Conservation (phyloP, 2,797 vertebrate genomes). For the Onychomys torridus region DNA sequence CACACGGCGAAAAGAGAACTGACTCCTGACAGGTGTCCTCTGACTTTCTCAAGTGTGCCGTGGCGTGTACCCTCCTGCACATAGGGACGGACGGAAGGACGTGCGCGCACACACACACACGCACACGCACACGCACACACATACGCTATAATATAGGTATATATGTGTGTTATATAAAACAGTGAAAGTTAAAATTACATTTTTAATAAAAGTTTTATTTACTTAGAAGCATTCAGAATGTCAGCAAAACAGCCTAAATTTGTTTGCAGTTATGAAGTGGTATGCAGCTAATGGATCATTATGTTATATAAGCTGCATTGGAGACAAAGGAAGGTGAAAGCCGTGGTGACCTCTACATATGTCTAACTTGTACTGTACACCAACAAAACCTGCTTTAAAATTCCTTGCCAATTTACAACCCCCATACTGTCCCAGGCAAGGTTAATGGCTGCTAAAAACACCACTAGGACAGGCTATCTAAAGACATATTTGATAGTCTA, state of each 20-base stretch:
- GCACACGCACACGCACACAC: neutral
- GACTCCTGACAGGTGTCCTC: neutral
- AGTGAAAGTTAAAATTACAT: neutral
- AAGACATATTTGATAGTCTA: no score
- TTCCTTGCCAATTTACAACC: no score
- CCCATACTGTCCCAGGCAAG: no score
- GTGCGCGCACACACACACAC: neutral
- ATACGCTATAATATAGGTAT: neutral
- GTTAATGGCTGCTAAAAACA: no score
- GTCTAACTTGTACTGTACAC: neutral
- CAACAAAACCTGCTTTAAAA: no score
- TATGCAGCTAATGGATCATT: neutral
- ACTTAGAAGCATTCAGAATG: constrained; percentile 21
- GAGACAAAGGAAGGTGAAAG: neutral
- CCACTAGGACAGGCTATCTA: no score
- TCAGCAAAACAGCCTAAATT: neutral
- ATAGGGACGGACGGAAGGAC: no score
- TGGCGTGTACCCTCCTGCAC: neutral
- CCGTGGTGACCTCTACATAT: no score
- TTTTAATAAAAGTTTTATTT: neutral
- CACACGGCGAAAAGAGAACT: neutral
- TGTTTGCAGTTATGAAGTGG: neutral
- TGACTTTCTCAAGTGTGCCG: neutral
- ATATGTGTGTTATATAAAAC: neutral
- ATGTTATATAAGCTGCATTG: neutral